Evolutionary conservation across 2,797 vertebrate genomes (phyloP).

Genomic region (Darevskia nairensis): DNA sequence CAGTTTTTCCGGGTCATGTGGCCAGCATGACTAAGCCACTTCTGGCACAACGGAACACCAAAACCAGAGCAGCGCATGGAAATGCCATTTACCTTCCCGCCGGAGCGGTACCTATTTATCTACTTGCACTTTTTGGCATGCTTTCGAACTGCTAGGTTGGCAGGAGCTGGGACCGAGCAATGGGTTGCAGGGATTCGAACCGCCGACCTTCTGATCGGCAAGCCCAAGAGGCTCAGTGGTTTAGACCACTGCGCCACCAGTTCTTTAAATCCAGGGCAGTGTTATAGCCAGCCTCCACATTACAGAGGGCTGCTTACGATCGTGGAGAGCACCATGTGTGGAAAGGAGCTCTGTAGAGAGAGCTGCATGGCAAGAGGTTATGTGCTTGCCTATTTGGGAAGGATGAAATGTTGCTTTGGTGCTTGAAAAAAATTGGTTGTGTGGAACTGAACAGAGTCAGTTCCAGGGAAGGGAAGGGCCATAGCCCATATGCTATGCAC

Average conservation of each 20-base stretch:
- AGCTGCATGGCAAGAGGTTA: not conserved
- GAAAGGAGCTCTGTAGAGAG: not conserved
- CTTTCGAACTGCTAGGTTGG: no score
- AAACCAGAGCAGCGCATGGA: no score
- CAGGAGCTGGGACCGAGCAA: no score
- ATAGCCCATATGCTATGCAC: not conserved
- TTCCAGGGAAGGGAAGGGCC: not conserved
- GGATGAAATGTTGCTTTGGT: not conserved
- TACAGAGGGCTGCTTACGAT: not conserved
- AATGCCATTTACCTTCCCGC: no score
- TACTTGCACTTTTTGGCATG: no score
- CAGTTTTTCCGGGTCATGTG: no score
- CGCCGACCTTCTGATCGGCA: no score
- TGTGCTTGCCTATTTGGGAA: not conserved
- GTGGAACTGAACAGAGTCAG: not conserved
- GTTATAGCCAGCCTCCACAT: not conserved
- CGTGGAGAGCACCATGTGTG: not conserved
- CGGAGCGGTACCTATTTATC: no score
- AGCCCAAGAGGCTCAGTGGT: no score
- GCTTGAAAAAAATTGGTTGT: not conserved
- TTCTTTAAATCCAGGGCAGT: not conserved
- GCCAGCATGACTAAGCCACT: no score
- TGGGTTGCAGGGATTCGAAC: fast-evolving
- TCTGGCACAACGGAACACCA: no score
- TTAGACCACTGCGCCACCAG: not conserved